Conservation (phyloP, 2,888 invertebrate genomes). For the Hirtodrosophila histrioides region DNA sequence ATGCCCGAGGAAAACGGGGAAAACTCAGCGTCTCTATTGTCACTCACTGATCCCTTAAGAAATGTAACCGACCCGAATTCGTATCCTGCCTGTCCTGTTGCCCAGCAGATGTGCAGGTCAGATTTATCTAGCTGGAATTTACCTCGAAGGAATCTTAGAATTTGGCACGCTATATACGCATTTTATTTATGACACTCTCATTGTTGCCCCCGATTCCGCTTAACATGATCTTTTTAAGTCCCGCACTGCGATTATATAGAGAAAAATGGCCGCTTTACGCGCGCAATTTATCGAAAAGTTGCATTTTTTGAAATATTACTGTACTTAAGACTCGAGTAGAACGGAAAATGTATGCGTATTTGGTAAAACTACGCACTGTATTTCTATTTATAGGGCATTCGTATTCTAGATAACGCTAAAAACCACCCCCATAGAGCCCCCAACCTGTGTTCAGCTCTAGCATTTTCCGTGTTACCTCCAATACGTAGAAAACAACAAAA, state of each 20-base stretch:
- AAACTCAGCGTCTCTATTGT: conserved; percentile 44
- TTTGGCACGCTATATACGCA: conserved; percentile 41
- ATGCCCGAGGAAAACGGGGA: conserved; percentile 21
- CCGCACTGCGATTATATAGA: no score
- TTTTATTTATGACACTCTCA: conserved; percentile 42
- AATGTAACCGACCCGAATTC: conserved; percentile 54
- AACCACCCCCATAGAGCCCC: conserved; percentile 58
- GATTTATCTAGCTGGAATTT: conserved; percentile 34
- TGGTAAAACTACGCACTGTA: conserved; percentile 41
- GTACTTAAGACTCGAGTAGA: conserved; percentile 34
- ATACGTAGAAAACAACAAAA: conserved; percentile 6
- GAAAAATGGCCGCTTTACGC: conserved; percentile 49
- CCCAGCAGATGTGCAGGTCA: conserved; percentile 74
- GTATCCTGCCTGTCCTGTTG: conserved; percentile 17
- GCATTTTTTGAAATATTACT: conserved; percentile 28
- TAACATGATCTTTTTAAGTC: conserved; percentile 6
- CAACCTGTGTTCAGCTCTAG: conserved; percentile 22
- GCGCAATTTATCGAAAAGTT: conserved; percentile 32
- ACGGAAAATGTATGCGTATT: conserved; percentile 22
- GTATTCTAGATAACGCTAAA: conserved; percentile 35
- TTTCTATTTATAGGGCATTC: conserved; percentile 40
- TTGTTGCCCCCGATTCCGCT: conserved; percentile 28
- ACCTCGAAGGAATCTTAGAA: conserved; percentile 41
- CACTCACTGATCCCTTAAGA: conserved; percentile 55
- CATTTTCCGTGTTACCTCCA: conserved; percentile 32